phyloP scores from a whole-genome alignment of 2,888 invertebrate species.

The Lasioglossum zephyrum region DNA sequence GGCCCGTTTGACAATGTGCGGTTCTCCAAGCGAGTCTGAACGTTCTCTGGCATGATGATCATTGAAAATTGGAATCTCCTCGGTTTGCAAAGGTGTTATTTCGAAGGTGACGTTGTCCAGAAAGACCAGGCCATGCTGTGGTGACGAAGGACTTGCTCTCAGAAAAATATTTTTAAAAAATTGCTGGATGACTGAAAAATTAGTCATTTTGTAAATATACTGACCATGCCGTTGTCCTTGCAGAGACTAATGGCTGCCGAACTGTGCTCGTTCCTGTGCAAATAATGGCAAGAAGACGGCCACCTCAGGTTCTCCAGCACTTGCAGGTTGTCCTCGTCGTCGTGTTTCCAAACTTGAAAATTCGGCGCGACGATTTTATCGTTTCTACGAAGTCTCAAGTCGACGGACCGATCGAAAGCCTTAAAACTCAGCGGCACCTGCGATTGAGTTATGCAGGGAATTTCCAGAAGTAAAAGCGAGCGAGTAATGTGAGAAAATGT shows the following conservation, averaged over 20 bases:
- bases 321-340: constrained; percentile 81
- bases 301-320: constrained; percentile 73
- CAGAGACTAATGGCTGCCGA: constrained; percentile 90
- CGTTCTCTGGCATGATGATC: constrained; percentile 60
- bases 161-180: not conserved
- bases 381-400: constrained; percentile 88
- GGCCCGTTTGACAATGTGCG: constrained; percentile 75
- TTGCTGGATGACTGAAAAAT: no score
- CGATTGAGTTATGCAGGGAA: constrained; percentile 14
- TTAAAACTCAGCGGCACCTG: constrained; percentile 78
- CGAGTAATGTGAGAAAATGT: not conserved
- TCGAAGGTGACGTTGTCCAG: constrained; percentile 89
- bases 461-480: not conserved
- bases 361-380: constrained; percentile 86
- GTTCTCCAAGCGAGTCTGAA: constrained; percentile 82
- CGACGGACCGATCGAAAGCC: constrained; percentile 84
- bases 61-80: constrained; percentile 49
- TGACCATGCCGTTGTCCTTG: constrained; percentile 87
- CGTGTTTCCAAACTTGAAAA: constrained; percentile 87
- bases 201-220: constrained; percentile 68
- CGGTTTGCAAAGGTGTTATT: constrained; percentile 87
- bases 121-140: constrained; percentile 89
- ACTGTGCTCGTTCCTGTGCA: constrained; percentile 86
- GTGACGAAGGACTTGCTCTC: not conserved
- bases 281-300: constrained; percentile 87